Evolutionary conservation across 2,113 vertebrate genomes (phyloP).

Genomic region (Chloropsis cyanopogon): DNA sequence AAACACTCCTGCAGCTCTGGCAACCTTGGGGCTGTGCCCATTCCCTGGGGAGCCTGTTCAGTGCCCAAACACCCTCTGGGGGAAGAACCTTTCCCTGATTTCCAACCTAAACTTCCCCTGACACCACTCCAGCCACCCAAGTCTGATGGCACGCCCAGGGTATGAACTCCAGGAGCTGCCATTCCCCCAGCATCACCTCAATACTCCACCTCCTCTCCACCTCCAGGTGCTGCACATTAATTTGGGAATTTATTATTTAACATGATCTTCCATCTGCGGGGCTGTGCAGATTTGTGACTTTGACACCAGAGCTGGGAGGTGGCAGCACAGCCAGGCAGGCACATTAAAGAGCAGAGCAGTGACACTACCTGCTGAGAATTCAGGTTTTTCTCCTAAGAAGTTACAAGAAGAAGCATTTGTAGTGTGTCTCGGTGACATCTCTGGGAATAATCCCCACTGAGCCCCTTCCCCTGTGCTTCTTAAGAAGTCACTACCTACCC

Average conservation of each 20-base stretch:
- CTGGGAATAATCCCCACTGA: constrained; percentile 17
- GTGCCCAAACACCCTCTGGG: not conserved
- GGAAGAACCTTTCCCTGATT: not conserved
- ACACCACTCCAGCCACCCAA: not conserved
- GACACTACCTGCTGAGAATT: not conserved
- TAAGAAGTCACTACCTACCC: not conserved
- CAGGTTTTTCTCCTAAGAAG: not conserved
- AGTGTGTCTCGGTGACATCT: not conserved
- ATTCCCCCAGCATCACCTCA: not conserved
- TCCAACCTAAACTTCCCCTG: not conserved
- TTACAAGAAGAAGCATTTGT: not conserved
- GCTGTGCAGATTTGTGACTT: not conserved
- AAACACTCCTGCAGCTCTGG: accelerated
- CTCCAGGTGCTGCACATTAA: not conserved
- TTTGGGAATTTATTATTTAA: not conserved
- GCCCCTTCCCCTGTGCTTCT: not conserved
- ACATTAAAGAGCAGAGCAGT: not conserved
- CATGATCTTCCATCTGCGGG: not conserved
- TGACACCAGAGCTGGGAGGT: not conserved
- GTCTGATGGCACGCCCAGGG: not conserved
- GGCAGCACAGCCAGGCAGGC: not conserved
- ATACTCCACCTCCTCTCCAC: not conserved
- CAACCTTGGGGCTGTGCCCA: accelerated
- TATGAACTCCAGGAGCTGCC: not conserved
- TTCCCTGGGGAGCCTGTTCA: not conserved